Conservation (phyloP, 2,113 vertebrate species). For the Pluvialis apricaria region DNA sequence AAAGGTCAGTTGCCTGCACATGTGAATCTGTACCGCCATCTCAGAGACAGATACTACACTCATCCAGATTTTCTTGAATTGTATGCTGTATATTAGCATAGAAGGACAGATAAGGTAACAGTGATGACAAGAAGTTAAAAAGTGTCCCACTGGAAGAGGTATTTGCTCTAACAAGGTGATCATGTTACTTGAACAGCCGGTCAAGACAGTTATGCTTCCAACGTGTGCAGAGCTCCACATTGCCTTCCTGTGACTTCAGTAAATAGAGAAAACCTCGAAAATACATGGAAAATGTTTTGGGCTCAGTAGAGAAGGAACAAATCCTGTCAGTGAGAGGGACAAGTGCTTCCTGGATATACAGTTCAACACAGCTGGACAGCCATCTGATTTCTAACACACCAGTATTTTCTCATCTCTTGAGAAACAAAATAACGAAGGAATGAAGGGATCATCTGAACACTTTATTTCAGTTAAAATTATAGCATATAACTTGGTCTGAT, state of each 20-base stretch:
- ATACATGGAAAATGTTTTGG: background rate
- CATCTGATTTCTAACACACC: background rate
- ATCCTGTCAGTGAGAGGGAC: background rate
- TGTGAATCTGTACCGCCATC: background rate
- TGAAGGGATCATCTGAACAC: background rate
- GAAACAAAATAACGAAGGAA: background rate
- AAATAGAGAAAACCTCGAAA: background rate
- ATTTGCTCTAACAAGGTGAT: background rate
- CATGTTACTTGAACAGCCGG: background rate
- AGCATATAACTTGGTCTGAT: background rate
- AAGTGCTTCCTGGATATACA: background rate
- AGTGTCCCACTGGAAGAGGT: background rate
- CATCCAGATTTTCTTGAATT: background rate
- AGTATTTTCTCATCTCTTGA: background rate
- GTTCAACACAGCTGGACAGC: background rate
- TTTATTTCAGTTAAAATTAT: background rate
- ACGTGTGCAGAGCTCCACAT: background rate
- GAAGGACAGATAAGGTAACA: background rate
- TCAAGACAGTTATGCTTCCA: background rate
- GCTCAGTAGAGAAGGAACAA: background rate
- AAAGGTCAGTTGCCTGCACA: background rate
- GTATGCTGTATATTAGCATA: background rate
- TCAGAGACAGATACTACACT: background rate
- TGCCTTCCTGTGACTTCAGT: background rate
- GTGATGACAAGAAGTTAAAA: background rate